A percentile compares a stretch with the other conserved stretches of the same genome.
These are phyloP conservation scores for Samia ricini DNA, from an alignment of 1,140 invertebrate species.

Conservation along the genomic window DNA sequence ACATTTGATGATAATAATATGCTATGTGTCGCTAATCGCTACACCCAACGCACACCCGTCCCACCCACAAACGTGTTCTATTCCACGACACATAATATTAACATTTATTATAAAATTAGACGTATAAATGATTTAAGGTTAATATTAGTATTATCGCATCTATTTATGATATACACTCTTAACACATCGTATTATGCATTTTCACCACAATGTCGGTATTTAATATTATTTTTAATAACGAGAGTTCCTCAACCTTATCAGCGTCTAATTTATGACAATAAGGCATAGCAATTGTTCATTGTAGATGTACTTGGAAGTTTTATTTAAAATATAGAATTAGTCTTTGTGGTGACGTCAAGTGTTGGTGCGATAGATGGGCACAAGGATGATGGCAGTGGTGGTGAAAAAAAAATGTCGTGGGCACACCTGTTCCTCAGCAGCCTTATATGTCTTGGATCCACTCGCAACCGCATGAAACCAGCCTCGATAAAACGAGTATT, in stretches of 20 bases:
- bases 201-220: background rate
- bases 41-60: conserved; percentile 65
- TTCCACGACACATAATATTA: conserved; percentile 59
- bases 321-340: background rate
- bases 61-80: conserved; percentile 67
- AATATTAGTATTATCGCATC: conserved; percentile 26
- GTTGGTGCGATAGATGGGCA: too few species aligned
- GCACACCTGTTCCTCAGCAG: too few species aligned
- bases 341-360: too few species aligned
- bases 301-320: background rate
- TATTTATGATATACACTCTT: conserved; percentile 33
- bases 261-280: background rate
- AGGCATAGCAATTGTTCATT: conserved; percentile 19
- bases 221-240: conserved; percentile 3
- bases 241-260: background rate
- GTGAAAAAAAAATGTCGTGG: too few species aligned
- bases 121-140: conserved; percentile 16
- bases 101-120: conserved; percentile 1
- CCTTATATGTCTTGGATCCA: too few species aligned
- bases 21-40: conserved; percentile 20
- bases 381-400: too few species aligned
- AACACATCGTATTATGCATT: background rate
- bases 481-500: too few species aligned
- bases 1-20: conserved; percentile 16
- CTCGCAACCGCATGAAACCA: too few species aligned